Conservation (phyloP, 2,888 invertebrate genomes). For the Nyleta sp. region DNA sequence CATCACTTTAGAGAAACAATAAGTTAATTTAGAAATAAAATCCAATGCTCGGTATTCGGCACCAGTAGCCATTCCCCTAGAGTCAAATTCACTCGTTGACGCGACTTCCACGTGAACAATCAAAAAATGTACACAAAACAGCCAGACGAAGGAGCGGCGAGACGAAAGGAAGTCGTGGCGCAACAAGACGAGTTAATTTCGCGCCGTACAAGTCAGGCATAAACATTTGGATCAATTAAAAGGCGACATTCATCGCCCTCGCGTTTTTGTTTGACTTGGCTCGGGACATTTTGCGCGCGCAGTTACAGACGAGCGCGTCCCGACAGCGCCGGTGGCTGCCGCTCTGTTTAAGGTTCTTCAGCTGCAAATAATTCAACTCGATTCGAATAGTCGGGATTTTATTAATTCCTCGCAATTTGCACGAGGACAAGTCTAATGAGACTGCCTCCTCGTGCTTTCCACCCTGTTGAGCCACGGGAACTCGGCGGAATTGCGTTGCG, state of each 20-base stretch:
- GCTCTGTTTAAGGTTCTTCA: conserved; percentile 57
- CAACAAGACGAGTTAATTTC: conserved; percentile 31
- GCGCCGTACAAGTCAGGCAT: conserved; percentile 30
- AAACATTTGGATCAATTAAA: conserved; percentile 60
- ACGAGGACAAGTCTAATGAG: conserved; percentile 61
- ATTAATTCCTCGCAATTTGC: conserved; percentile 60
- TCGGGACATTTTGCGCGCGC: conserved; percentile 28
- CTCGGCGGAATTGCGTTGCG: conserved; percentile 30
- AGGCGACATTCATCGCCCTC: conserved; percentile 52
- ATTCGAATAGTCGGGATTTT: conserved; percentile 57
- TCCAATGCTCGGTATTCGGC: too few species aligned
- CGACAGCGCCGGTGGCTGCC: conserved; percentile 28
- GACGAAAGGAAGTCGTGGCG: too few species aligned
- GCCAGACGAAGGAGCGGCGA: too few species aligned
- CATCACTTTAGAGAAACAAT: too few species aligned
- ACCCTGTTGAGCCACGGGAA: conserved; percentile 37
- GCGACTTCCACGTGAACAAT: too few species aligned
- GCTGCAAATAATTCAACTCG: conserved; percentile 60
- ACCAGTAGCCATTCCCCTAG: too few species aligned
- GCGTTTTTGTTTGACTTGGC: conserved; percentile 53
- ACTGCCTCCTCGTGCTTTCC: conserved; percentile 42
- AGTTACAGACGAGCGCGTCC: conserved; percentile 45
- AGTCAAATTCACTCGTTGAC: too few species aligned
- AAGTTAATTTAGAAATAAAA: too few species aligned
- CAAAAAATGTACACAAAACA: too few species aligned